Evolutionary conservation across 1,140 invertebrate species (phyloP), one percentile per base, ranked within the genome.

Genomic region (Popillia japonica): DNA sequence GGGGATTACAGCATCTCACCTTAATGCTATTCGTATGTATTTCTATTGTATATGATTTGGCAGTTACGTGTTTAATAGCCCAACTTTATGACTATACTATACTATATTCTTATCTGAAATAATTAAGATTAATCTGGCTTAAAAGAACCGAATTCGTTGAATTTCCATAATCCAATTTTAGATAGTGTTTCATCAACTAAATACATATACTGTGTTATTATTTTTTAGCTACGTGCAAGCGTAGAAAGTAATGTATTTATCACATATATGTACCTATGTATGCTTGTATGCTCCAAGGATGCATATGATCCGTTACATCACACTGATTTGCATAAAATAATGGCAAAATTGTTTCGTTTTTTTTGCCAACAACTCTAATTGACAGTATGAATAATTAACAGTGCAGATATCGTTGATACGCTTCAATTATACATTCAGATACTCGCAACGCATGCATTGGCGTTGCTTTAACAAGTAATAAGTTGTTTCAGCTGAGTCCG

Each of bases 331-430:
- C 44, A 48, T 48, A 48, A 48, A 48, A 17, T 48, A 48, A 48
- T 48, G 44, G n/a, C 1, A 7, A 48, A 48, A 48, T 48, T 48
- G 44, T 48, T 48, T 48, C 2, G 44, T 48, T 17, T 10, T 17
- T 17, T 48, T 48, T 48, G 6, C n/a, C n/a, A 17, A 17, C n/a
- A 17, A 55, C 10, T 14, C 44, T 48, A 48, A 48, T 48, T 48
- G 44, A 48, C 44, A 48, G 44, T 17, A 48, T 48, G 44, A 48
- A 48, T 48, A 48, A 48, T 48, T 48, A 48, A 17, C 44, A 48
- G 44, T 17, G 10, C 44, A 48, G 44, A 48, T 48, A 48, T 17
- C 44, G 44, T 14, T 17, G 44, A 48, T 48, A 48, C 44, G 44
- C 44, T 48, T 48, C n/a, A 10, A 48, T 48, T 48, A 48, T 48